These are phyloP conservation scores for Drosophila lini DNA, from an alignment of 1,140 invertebrate genomes.

Conservation along the genomic window DNA sequence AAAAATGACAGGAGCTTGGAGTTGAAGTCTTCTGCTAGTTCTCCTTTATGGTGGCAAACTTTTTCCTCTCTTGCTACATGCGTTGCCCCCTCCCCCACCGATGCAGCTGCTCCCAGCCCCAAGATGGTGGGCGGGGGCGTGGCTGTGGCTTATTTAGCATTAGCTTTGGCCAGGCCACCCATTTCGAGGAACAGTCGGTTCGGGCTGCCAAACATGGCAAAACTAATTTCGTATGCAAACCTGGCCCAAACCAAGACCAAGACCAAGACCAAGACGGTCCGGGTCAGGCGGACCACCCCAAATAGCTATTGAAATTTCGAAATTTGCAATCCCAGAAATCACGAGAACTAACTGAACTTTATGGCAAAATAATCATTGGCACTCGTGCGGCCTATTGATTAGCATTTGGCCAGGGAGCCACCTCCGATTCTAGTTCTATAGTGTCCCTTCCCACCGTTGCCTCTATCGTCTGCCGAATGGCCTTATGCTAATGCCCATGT, in stretches of 20 bases:
- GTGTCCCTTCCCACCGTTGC: conserved; percentile 4
- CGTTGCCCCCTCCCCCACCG: conserved; percentile 9
- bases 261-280: conserved; percentile 9
- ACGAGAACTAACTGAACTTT: conserved; percentile 75
- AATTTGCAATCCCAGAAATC: conserved; percentile 50
- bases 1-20: conserved; percentile 41
- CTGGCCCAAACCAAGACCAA: conserved; percentile 37
- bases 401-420: conserved; percentile 52
- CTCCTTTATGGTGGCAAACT: conserved; percentile 69
- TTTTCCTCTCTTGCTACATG: conserved; percentile 53
- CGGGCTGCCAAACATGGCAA: conserved; percentile 56
- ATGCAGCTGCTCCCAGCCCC: conserved; percentile 44
- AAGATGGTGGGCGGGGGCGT: conserved; percentile 29
- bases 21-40: conserved; percentile 41
- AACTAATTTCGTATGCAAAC: conserved; percentile 63
- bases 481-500: conserved; percentile 64
- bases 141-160: conserved; percentile 75
- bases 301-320: conserved; percentile 72
- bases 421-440: conserved; percentile 10
- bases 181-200: conserved; percentile 34
- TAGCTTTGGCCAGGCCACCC: conserved; percentile 58
- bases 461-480: conserved; percentile 30
- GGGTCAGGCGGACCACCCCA: conserved; percentile 51
- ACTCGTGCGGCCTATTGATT: conserved; percentile 80
- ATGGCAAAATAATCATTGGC: conserved; percentile 82